Conservation (phyloP, 2,113 vertebrate genomes). For the Mystacornis crossleyi region DNA sequence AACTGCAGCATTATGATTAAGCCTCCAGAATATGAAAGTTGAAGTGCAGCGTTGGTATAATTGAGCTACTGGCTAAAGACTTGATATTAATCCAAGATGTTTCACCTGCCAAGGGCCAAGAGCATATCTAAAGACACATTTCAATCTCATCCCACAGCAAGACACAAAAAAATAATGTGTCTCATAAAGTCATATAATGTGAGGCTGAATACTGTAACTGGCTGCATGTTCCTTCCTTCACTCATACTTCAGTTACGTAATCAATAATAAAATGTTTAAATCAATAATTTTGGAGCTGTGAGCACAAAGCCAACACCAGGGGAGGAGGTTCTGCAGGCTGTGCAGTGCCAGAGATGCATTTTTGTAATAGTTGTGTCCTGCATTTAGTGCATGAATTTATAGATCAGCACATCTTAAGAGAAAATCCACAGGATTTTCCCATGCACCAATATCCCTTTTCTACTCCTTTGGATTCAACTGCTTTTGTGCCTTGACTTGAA, state of each 20-base stretch:
- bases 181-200: not conserved
- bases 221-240: not conserved
- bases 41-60: not conserved
- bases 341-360: not conserved
- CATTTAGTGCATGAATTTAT: not conserved
- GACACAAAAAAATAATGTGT: conserved; percentile 1
- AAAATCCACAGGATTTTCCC: not conserved
- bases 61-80: not conserved
- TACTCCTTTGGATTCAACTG: not conserved
- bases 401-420: not conserved
- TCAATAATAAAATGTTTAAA: conserved; percentile 11
- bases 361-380: not conserved
- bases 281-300: conserved; percentile 20
- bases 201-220: not conserved
- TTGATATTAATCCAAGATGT: not conserved
- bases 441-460: not conserved
- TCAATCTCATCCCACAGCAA: not conserved
- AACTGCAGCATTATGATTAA: not conserved
- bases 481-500: not conserved
- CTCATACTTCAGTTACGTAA: not conserved
- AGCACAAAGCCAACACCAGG: not conserved
- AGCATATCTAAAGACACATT: not conserved
- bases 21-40: not conserved
- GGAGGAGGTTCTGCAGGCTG: not conserved
- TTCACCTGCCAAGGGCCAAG: not conserved